phyloP scores from a whole-genome alignment of 2,113 vertebrate genomes.

The Ameiurus melas region DNA sequence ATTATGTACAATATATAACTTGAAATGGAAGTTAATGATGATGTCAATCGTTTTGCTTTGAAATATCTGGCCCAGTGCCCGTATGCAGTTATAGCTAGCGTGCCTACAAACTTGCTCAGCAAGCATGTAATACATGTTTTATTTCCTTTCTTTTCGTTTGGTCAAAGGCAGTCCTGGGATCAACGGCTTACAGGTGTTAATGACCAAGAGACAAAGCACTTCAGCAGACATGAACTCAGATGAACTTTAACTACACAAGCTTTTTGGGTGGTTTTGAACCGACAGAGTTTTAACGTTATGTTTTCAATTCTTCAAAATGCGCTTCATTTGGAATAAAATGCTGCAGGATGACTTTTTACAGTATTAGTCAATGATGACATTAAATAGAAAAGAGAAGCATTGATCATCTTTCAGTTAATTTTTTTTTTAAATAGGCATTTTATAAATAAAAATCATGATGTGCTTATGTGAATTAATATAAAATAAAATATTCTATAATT shows the following conservation, averaged over 20 bases:
- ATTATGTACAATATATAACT: too few species aligned
- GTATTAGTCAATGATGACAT: not conserved
- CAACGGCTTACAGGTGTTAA: not conserved
- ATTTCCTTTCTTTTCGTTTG: not conserved
- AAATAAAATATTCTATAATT: not conserved
- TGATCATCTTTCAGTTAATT: not conserved
- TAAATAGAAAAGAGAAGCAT: not conserved
- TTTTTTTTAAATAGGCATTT: not conserved
- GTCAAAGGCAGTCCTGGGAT: not conserved
- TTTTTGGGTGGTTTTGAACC: too few species aligned
- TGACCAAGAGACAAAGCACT: not conserved
- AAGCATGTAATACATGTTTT: not conserved
- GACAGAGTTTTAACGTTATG: not conserved
- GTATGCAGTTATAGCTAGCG: not conserved
- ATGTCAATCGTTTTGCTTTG: not conserved
- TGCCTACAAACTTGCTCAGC: not conserved
- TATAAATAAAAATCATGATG: not conserved
- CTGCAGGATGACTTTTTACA: not conserved
- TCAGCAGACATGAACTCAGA: not conserved
- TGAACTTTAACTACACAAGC: too few species aligned
- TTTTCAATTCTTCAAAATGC: not conserved
- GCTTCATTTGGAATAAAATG: not conserved
- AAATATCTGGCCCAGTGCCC: not conserved
- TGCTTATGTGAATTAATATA: not conserved
- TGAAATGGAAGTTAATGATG: too few species aligned